Base-by-base conservation (phyloP, 2,797 vertebrate species). In the Alectoris magna region DNA sequence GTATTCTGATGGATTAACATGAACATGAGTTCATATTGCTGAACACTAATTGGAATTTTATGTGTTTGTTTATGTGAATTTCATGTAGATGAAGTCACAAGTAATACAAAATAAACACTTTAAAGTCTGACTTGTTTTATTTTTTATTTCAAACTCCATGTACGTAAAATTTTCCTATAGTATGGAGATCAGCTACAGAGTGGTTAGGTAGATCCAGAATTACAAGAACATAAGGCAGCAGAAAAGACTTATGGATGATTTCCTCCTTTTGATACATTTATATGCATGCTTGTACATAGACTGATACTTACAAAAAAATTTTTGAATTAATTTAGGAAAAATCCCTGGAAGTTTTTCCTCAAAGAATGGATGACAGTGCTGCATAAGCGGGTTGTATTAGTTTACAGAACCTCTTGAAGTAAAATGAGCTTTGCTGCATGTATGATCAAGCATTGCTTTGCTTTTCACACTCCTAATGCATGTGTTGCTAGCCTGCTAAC, bases 381-480 rank as follows among this genome's bases (percentile, higher is more conserved):
- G 10, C 51, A 74, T 85, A 36, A 59, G 46, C 43, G 17, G 8
- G 8, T 72, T 80, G 9, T 66, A 21, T 79, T 71, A 85, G 82
- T 36, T 14, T n/a, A 82, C 38, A 39, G 80, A 80, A 70, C 41
- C 39, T 87, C 89, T 94, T 86, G 58, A 77, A 95, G 48, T 80
- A 77, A 95, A 90, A 86, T 78, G 82, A 93, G 67, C 67, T 95
- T 94, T 93, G 59, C 78, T 76, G 34, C 86, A 87, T 84, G 80
- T 96, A 51, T 38, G 69, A 88, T 62, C 44, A 81, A 96, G 93
- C 94, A 95, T 39, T 68, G 49, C 4, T 96, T 95, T 97, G 94
- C 96, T 97, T 97, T 97, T 98, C 93, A 94, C 94, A 96, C 83
- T 36, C 91, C 64, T 93, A 79, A 73, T 60, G 31, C 67, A 71